These are phyloP conservation scores for Pipra filicauda DNA, from an alignment of 2,113 vertebrate species.

Conservation along the genomic window DNA sequence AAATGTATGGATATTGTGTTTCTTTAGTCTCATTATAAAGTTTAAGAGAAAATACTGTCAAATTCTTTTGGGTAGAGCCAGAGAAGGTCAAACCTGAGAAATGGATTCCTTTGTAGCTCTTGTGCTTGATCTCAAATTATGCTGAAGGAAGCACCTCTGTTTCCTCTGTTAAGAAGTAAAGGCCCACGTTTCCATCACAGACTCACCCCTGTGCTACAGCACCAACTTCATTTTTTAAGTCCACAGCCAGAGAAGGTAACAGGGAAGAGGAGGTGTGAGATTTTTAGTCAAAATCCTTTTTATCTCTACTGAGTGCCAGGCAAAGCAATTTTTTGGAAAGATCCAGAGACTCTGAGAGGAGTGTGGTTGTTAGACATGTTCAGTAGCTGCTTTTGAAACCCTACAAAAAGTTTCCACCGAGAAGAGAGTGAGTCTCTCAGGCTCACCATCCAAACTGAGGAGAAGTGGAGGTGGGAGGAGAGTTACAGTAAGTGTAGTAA, in stretches of 20 bases:
- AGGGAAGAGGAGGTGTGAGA: background rate
- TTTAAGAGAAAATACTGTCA: background rate
- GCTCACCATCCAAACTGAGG: background rate
- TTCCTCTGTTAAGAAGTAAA: background rate
- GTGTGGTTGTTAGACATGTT: background rate
- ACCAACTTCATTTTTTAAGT: background rate
- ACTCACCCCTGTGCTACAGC: background rate
- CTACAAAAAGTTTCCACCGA: background rate
- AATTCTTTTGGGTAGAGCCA: background rate
- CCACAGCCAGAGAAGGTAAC: background rate
- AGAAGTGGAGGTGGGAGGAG: background rate
- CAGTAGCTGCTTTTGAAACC: background rate
- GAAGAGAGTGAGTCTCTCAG: background rate
- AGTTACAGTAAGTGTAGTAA: background rate
- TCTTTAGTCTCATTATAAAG: background rate
- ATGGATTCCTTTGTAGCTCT: fast-evolving
- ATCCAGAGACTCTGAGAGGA: background rate
- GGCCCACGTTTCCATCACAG: background rate
- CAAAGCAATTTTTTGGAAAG: background rate
- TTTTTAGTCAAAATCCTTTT: background rate
- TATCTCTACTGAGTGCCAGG: background rate
- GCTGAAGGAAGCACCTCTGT: background rate
- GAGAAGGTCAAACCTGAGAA: background rate
- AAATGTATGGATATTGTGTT: background rate
- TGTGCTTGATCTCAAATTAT: background rate